Base-by-base conservation (phyloP, 37 sponge, comb jelly and placozoan genomes). In the Agelas oroides region DNA sequence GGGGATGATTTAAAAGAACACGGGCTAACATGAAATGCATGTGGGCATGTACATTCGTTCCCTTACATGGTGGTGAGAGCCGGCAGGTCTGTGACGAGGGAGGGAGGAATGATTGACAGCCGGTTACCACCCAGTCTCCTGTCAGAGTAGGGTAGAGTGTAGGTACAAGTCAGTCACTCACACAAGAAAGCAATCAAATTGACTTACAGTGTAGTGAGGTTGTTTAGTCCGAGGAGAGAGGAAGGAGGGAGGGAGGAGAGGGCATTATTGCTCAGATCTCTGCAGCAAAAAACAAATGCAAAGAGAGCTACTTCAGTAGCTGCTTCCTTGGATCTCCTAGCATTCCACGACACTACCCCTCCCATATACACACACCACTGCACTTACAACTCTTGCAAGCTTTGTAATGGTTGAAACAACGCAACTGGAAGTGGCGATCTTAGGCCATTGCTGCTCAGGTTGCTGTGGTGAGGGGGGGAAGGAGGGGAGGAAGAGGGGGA, bases 21-120 rank as follows among this genome's bases (percentile, higher is more conserved):
- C n/a, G 27, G n/a, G n/a, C n/a, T n/a, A n/a, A n/a, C n/a, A n/a
- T n/a, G n/a, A n/a, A n/a, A n/a, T n/a, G n/a, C n/a, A n/a, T n/a
- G n/a, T n/a, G n/a, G n/a, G n/a, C n/a, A n/a, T n/a, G n/a, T n/a
- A n/a, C n/a, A n/a, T n/a, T n/a, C n/a, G 5, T 70, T 6, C 36
- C 15, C 79, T 80, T 20, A 80, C 80, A 80, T 80, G 68, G 56
- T 53, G 32, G 56, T 80, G 35, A 80, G 80, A 12, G 69, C 52
- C 53, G 80, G 80, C 11, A 68, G 20, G 18, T 55, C 21, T 28
- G 12, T 33, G 16, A 76, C 24, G 5, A 76, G 60, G 20, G 53
- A 27, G 23, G 59, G 53, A 21, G 73, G 54, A 1, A 72, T 28
- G 36, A 6, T 34, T 24, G 53, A 15, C 53, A 72, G 53, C 24